Evolutionary conservation across 1,140 invertebrate species (phyloP), one percentile per base, ranked within the genome.

Genomic region (Pseudomyrmex cubaensis): DNA sequence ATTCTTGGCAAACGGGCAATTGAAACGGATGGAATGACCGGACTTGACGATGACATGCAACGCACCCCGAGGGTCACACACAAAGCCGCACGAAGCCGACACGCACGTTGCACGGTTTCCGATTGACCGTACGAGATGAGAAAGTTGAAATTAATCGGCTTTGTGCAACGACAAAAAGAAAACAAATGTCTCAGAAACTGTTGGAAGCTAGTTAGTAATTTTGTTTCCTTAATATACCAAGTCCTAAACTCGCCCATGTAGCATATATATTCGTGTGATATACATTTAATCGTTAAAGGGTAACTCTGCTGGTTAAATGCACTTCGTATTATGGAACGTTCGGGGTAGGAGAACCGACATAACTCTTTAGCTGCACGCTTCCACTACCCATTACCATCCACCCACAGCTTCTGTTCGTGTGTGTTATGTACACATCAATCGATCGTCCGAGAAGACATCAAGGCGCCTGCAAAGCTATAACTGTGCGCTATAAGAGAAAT

Each of bases 1-100:
- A 88, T 93, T 92, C 92, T 93, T 92, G 90, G 89, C 91, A 74
- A 77, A 48, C 72, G 87, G 69, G 91, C 91, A 91, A 92, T 90
- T 92, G 86, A 86, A 88, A 88, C 88, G 84, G 87, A 86, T 88
- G 74, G 52, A 70, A 74, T 78, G 57, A 54, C 76, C 75, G 54
- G 69, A 70, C 48, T 54, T 78, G 85, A 84, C 80, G 85, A 78
- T 87, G 84, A 89, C 85, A 90, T 87, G 90, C 85, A 90, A 91
- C 87, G 83, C 83, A 86, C 89, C 84, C 91, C 87, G 35, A 91
- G 90, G 88, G 90, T 91, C 90, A 88, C 83, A 82, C 69, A 85
- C 67, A 89, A 80, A 62, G 54, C 66, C 44, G n/a, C 20, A 22
- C 20, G 25, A 54, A 59, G 20, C 15, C 57, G 17, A 56, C 64